phyloP scores from a whole-genome alignment of 2,797 vertebrate species.

The Propithecus perrieri region DNA sequence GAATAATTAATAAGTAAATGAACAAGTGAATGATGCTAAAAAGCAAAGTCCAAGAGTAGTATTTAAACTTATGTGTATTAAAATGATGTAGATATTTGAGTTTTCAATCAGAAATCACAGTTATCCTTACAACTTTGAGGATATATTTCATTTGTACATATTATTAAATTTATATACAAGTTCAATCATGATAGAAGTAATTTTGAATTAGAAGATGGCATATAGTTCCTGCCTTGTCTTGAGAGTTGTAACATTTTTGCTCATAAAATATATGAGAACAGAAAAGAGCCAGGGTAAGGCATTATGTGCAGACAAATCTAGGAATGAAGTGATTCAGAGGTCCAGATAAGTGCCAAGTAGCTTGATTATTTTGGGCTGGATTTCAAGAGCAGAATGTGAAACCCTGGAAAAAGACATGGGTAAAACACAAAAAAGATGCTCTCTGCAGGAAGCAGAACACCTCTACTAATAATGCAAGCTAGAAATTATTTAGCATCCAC shows the following conservation, averaged over 20 bases:
- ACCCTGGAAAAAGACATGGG: background rate
- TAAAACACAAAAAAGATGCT: background rate
- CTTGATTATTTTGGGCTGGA: background rate
- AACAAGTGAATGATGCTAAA: background rate
- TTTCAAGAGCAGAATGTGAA: background rate
- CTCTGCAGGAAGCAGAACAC: background rate
- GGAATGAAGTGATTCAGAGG: background rate
- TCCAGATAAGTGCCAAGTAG: background rate
- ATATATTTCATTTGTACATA: background rate
- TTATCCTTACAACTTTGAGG: background rate
- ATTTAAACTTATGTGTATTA: background rate
- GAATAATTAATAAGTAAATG: background rate
- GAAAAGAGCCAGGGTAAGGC: background rate
- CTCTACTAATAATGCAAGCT: background rate
- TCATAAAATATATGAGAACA: background rate
- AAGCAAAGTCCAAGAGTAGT: background rate
- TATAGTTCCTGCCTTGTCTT: background rate
- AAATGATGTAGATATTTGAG: background rate
- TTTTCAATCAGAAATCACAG: background rate
- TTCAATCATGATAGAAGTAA: background rate
- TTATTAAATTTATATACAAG: background rate
- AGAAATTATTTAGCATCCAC: background rate
- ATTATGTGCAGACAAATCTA: background rate
- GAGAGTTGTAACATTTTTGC: background rate
- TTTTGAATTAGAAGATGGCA: background rate